Base-by-base conservation (phyloP, 1,140 invertebrate genomes). In the Ladona fulva region DNA sequence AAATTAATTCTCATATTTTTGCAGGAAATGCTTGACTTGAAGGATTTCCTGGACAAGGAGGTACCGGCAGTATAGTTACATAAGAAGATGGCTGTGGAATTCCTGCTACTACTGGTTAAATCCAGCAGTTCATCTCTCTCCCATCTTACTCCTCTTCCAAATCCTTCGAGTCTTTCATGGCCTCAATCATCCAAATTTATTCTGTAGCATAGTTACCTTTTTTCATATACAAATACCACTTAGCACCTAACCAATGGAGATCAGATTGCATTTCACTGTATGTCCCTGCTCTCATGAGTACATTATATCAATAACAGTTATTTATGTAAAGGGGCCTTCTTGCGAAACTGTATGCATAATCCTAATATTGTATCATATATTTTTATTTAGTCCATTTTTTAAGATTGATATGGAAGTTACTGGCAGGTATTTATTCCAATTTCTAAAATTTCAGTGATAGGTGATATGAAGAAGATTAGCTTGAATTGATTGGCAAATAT, bases 151-250 rank as follows among this genome's bases (percentile, higher is more conserved):
- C 52, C 52, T 66, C 52, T 19, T 66, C 52, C 52, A 12, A 66
- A 19, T 66, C 52, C 12, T 66, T 16, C 14, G n/a, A 6, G 52
- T 66, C 52, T 6, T 66, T 66, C 52, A 66, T 66, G 52, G 52
- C 52, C 52, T 66, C 52, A 66, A 66, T 22, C 52, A 66, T 66
- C 52, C 52, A 66, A 66, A 66, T 66, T 66, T 66, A 66, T 12
- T 66, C 14, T 66, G n/a, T 66, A 66, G 52, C n/a, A 6, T 66
- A 66, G 52, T 66, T 66, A 66, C n/a, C 52, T 66, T 66, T 66
- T 1, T 66, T 66, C 52, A 19, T 66, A 12, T 66, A 22, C n/a
- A 22, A 66, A 66, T 6, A 1, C 52, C 52, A 19, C 3, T 66
- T 66, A 66, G 52, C n/a, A 66, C n/a, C 16, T 66, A 66, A 37